Evolutionary conservation across 2,888 invertebrate genomes (phyloP).

Genomic region (Anoplius nigerrimus): DNA sequence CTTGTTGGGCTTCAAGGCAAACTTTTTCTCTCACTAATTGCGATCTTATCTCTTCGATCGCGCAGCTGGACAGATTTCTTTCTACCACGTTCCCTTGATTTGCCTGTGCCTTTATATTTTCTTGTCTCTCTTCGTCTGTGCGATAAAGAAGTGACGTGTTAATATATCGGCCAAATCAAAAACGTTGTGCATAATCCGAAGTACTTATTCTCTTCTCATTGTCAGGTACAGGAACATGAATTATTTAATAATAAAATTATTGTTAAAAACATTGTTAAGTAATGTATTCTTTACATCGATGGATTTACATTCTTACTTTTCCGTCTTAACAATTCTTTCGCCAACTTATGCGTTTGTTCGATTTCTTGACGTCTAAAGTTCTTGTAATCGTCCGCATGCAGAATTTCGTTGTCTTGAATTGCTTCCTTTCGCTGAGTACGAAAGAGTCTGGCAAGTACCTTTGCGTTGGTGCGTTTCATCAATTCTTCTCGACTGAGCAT

Average conservation of each 20-base stretch:
- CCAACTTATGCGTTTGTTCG: slow-evolving; percentile 36
- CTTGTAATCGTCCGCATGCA: slow-evolving; percentile 29
- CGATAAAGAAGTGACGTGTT: background rate
- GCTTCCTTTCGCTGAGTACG: slow-evolving; percentile 35
- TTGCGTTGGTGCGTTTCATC: slow-evolving; percentile 33
- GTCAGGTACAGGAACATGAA: too few species aligned
- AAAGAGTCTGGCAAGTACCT: slow-evolving; percentile 29
- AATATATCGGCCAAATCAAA: background rate
- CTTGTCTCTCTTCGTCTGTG: background rate
- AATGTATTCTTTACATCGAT: background rate
- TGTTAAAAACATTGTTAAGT: too few species aligned
- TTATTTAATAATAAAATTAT: too few species aligned
- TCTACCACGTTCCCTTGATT: slow-evolving; percentile 29
- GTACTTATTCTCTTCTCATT: background rate
- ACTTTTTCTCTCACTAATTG: slow-evolving; percentile 11
- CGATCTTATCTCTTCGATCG: background rate
- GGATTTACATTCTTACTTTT: slow-evolving; percentile 34
- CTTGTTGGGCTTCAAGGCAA: background rate
- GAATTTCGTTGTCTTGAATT: slow-evolving; percentile 32
- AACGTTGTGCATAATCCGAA: too few species aligned
- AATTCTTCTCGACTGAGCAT: slow-evolving; percentile 11
- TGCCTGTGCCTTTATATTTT: background rate
- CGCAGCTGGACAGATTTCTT: background rate
- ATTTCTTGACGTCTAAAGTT: slow-evolving; percentile 19
- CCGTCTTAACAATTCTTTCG: slow-evolving; percentile 34